phyloP scores from a whole-genome alignment of 1,140 invertebrate genomes.

The Pinna nobilis region DNA sequence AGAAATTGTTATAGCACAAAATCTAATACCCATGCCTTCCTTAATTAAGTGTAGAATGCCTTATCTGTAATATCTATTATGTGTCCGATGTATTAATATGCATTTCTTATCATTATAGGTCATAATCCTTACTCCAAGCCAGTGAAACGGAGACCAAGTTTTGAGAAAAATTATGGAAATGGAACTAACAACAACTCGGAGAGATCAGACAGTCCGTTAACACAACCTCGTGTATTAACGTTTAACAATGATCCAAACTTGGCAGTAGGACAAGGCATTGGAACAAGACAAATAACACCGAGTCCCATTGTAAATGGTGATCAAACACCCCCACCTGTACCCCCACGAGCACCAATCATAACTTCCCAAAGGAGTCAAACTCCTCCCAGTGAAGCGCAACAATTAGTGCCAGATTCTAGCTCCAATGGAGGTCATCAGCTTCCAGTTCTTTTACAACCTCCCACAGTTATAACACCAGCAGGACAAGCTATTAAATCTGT shows the following conservation, averaged over 20 bases:
- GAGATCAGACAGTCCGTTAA: conserved; percentile 36
- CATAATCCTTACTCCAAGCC: conserved; percentile 67
- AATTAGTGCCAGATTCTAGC: conserved; percentile 10
- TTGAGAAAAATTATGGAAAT: conserved; percentile 79
- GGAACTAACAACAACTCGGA: conserved; percentile 1
- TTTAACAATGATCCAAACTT: conserved; percentile 4
- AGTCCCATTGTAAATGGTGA: conserved; percentile 66
- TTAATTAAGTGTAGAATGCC: too few species aligned
- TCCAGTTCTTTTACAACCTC: conserved; percentile 79
- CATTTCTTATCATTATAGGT: neutral
- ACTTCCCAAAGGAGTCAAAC: conserved; percentile 44
- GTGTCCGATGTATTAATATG: too few species aligned
- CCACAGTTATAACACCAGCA: neutral
- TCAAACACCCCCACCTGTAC: conserved; percentile 82
- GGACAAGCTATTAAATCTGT: neutral
- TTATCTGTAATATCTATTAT: too few species aligned
- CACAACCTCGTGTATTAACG: neutral
- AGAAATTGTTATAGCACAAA: too few species aligned
- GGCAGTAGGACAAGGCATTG: neutral
- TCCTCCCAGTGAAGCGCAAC: conserved; percentile 54
- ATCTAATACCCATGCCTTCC: too few species aligned
- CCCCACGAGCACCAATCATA: conserved; percentile 75
- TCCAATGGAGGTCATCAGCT: conserved; percentile 79
- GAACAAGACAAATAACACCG: neutral
- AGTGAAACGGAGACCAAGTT: conserved; percentile 88